Conservation (phyloP, 1,140 invertebrate genomes). For the Doryteuthis pealeii region DNA sequence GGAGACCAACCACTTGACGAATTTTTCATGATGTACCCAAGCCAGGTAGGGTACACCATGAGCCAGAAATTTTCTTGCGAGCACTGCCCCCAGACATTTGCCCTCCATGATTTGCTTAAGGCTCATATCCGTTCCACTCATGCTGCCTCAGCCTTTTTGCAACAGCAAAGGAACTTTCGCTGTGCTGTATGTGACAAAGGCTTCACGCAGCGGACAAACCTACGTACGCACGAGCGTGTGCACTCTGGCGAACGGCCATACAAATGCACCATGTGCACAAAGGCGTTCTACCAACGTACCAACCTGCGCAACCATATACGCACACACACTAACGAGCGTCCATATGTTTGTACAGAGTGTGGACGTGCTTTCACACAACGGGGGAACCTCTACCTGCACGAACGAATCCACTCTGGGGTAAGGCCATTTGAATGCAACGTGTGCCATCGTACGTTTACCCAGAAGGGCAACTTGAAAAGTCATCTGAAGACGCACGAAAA, state of each 20-base stretch:
- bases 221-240: slow-evolving; percentile 40
- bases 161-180: background rate
- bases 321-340: slow-evolving; percentile 54
- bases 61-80: slow-evolving; percentile 1
- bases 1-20: no score
- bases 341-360: slow-evolving; percentile 57
- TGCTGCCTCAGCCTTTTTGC: background rate
- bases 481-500: background rate
- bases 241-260: slow-evolving; percentile 88
- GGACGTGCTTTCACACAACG: slow-evolving; percentile 29
- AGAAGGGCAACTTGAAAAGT: slow-evolving; percentile 1
- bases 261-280: slow-evolving; percentile 81
- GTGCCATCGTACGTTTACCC: slow-evolving; percentile 66
- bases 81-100: background rate
- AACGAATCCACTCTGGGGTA: slow-evolving; percentile 91
- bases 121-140: background rate
- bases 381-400: slow-evolving; percentile 64
- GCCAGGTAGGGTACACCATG: background rate
- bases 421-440: slow-evolving; percentile 75
- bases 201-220: slow-evolving; percentile 63
- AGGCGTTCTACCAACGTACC: slow-evolving; percentile 63
- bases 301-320: slow-evolving; percentile 48
- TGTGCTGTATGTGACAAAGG: slow-evolving; percentile 83
- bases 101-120: background rate
- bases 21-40: background rate